Conservation (phyloP, 2,797 vertebrate species). For the Muscicapa striata region DNA sequence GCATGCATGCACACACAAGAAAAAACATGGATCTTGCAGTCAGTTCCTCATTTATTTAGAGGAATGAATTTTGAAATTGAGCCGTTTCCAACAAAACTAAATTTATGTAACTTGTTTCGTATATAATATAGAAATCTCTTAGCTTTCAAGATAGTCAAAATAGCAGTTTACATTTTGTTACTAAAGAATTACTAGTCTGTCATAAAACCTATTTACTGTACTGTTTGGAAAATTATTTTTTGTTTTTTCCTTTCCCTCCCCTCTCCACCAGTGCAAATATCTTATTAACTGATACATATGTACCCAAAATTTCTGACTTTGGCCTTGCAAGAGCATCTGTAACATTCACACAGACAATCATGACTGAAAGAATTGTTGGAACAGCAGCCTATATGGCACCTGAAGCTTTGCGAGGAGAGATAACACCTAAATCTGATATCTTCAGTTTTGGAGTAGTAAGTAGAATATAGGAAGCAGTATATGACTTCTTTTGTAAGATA, state of each 20-base stretch:
- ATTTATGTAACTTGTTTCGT: neutral
- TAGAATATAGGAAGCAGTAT: neutral
- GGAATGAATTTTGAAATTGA: neutral
- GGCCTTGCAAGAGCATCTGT: constrained; percentile 91
- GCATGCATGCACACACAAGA: neutral
- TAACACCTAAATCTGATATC: constrained; percentile 93
- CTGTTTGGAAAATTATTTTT: neutral
- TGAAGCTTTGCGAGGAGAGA: constrained; percentile 92
- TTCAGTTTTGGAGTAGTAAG: constrained; percentile 97
- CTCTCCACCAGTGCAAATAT: constrained; percentile 87
- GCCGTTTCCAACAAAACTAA: neutral
- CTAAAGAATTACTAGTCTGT: neutral
- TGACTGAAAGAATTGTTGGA: constrained; percentile 93
- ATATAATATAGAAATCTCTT: neutral
- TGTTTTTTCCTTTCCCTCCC: too few relatives aligned
- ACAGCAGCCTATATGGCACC: constrained; percentile 97
- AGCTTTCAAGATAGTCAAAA: neutral
- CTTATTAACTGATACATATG: constrained; percentile 84
- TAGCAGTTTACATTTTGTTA: neutral
- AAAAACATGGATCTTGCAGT: neutral
- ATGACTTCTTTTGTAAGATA: neutral
- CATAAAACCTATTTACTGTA: neutral
- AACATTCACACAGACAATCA: constrained; percentile 83
- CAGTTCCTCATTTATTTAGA: neutral
- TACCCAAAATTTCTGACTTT: constrained; percentile 95